Evolutionary conservation across 2,797 vertebrate genomes (phyloP), one percentile per base, ranked within the genome.

Genomic region (Ambastaia sidthimunki): DNA sequence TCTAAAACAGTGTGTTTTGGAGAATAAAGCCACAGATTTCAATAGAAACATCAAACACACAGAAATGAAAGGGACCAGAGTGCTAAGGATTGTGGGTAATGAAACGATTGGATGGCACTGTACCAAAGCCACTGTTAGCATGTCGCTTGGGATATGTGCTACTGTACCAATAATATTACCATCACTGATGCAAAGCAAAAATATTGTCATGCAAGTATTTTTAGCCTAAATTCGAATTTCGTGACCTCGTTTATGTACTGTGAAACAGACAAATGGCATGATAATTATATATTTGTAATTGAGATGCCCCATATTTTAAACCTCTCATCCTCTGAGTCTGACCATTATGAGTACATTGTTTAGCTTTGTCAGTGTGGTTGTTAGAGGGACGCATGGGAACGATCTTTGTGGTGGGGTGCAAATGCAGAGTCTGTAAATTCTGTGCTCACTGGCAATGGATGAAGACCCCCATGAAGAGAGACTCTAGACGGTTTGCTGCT

Each of bases 21-120:
- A 63, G 62, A 66, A 74, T 50, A 52, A 75, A 71, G 16, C 62
- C 57, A 37, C 34, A 82, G 19, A 65, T 55, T 47, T 74, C 57
- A 54, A 44, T 18, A 18, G 68, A 52, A 83, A 82, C 74, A 77
- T 77, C 73, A 70, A 41, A 76, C 12, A 71, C 44, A 16, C 31
- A 44, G 1, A 74, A 28, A 55, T 80, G 16, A 63, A 83, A 71
- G 57, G 52, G 57, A 80, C 65, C 48, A 63, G 63, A 76, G 44
- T 65, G 47, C 25, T 78, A 37, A 54, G 44, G 47, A 66, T 57
- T 82, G 74, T 69, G 80, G 57, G 48, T 70, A 71, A 63, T 74
- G 28, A 76, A 81, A 76, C 62, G 21, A 73, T 66, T 65, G 23
- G 31, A 76, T 1, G 37, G 44, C 60, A 21, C 59, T 54, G 48